These are phyloP conservation scores for mouse (Mus musculus) DNA, from an alignment of 2,113 vertebrate species.

Conservation along the genomic window GRCm39 chr15:3988501-3989000, in stretches of 20 bases:
- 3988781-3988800: not conserved
- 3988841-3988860: not conserved
- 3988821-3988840: not conserved
- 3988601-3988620: not conserved
- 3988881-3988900: not conserved
- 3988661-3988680: not conserved
- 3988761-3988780: not conserved
- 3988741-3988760: not conserved
- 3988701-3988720: slow-evolving; percentile 45
- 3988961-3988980: not conserved
- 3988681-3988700: slow-evolving; percentile 37
- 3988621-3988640: not conserved
- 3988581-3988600: not conserved
- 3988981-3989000: not conserved
- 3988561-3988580: not conserved
- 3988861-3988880: not conserved
- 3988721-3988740: not conserved
- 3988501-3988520: not conserved
- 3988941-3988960: not conserved
- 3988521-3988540: not conserved
- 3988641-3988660: not conserved
- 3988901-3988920: not conserved
- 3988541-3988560: not conserved
- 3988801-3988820: not conserved
- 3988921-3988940: slow-evolving; percentile 19